Percentiles rank a stretch among this genome's conserved stretches.
phyloP scores from a whole-genome alignment of 2,888 invertebrate genomes.

The Slavum lentiscoides region DNA sequence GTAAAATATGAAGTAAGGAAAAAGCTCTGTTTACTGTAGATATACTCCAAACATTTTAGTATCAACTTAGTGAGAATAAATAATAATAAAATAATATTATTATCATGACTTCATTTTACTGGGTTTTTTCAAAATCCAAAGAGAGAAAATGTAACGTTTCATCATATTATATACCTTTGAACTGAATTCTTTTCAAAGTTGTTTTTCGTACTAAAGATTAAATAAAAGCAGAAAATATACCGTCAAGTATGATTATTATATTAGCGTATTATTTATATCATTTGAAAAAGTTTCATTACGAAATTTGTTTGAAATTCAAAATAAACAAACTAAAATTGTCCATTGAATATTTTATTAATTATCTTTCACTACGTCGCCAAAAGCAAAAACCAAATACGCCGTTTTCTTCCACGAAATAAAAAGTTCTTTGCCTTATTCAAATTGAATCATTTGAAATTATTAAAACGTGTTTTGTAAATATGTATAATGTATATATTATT shows the following conservation, averaged over 20 bases:
- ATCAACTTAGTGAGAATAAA: background rate
- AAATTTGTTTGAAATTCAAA: slow-evolving; percentile 32
- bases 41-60: background rate
- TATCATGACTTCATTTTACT: slow-evolving; percentile 15
- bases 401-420: background rate
- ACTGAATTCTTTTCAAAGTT: slow-evolving; percentile 10
- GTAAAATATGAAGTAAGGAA: too few relatives aligned
- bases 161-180: slow-evolving; percentile 27
- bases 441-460: slow-evolving; percentile 20
- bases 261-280: slow-evolving; percentile 35
- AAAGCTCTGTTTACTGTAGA: background rate
- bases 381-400: background rate
- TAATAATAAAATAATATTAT: slow-evolving; percentile 31
- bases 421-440: background rate
- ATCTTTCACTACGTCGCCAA: slow-evolving; percentile 9
- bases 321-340: slow-evolving; percentile 28
- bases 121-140: background rate
- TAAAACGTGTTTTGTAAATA: background rate
- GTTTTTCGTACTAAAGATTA: slow-evolving; percentile 27
- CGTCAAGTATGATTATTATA: slow-evolving; percentile 20
- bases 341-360: slow-evolving; percentile 26
- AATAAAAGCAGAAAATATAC: slow-evolving; percentile 14
- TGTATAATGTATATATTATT: background rate
- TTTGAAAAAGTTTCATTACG: slow-evolving; percentile 25
- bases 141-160: background rate